Percentiles rank a stretch among this genome's conserved stretches.
These are phyloP conservation scores for Indicator indicator DNA, from an alignment of 2,113 vertebrate species.

Conservation along the genomic window DNA sequence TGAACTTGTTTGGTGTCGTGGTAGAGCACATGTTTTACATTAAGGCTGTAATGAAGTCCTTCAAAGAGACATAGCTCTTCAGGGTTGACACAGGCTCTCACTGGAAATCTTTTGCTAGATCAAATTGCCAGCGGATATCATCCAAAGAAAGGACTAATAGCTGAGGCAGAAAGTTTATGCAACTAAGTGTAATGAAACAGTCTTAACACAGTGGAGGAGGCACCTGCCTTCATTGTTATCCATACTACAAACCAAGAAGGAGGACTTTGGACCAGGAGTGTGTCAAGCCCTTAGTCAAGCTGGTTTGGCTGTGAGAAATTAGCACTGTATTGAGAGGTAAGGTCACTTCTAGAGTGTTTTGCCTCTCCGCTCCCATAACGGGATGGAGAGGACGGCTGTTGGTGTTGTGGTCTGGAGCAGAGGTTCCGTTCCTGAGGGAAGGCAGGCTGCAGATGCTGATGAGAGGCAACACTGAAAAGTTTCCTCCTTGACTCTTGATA, in stretches of 20 bases:
- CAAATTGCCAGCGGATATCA: neutral
- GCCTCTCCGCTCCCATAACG: neutral
- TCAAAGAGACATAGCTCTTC: neutral
- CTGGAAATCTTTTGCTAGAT: conserved; percentile 1
- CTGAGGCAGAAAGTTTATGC: conserved; percentile 5
- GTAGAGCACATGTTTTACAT: neutral
- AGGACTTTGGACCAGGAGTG: conserved; percentile 37
- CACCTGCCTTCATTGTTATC: conserved; percentile 6
- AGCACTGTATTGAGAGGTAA: conserved; percentile 67
- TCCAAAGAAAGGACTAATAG: conserved; percentile 1
- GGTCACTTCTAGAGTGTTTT: conserved; percentile 69
- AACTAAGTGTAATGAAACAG: neutral
- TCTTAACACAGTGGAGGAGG: conserved; percentile 1
- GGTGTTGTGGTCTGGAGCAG: conserved; percentile 50
- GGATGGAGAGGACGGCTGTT: conserved; percentile 32
- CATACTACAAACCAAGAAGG: neutral
- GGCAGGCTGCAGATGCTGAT: conserved; percentile 37
- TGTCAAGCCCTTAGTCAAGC: conserved; percentile 68
- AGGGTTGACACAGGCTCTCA: neutral
- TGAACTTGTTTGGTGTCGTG: neutral
- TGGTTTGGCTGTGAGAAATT: conserved; percentile 66
- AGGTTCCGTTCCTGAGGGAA: conserved; percentile 49
- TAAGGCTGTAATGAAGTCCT: conserved; percentile 53
- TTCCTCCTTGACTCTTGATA: conserved; percentile 8
- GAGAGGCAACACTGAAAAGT: conserved; percentile 24